phyloP scores from a whole-genome alignment of 2,797 vertebrate species.

The Lindbergichthys nudifrons region DNA sequence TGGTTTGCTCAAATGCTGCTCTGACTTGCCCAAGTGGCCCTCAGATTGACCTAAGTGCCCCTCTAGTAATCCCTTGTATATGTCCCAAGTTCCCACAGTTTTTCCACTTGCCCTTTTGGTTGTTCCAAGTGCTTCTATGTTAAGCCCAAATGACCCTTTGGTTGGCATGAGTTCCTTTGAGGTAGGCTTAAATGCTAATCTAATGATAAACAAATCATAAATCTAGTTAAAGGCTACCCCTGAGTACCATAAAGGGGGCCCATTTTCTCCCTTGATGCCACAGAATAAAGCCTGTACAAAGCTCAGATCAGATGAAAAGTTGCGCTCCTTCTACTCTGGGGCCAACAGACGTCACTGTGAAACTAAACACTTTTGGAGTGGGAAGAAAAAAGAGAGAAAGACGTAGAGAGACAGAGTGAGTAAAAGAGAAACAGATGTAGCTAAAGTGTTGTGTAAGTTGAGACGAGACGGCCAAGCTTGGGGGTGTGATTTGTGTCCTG shows the following conservation, averaged over 20 bases:
- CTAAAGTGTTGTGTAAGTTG: slow-evolving; percentile 65
- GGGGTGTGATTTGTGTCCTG: slow-evolving; percentile 71
- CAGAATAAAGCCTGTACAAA: neutral
- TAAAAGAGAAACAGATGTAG: slow-evolving; percentile 75
- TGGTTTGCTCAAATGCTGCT: neutral
- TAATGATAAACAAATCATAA: slow-evolving; percentile 17
- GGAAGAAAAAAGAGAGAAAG: slow-evolving; percentile 19
- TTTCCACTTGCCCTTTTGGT: slow-evolving; percentile 1
- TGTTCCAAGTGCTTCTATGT: slow-evolving; percentile 9
- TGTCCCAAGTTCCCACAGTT: neutral
- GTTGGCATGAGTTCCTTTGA: neutral
- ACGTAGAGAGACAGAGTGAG: slow-evolving; percentile 26
- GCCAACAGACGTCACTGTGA: slow-evolving; percentile 18
- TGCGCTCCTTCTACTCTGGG: neutral
- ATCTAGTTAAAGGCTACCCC: slow-evolving; percentile 8
- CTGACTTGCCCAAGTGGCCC: neutral
- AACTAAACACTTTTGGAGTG: slow-evolving; percentile 23
- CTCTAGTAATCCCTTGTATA: slow-evolving; percentile 1
- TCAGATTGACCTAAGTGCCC: neutral
- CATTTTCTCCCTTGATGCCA: neutral
- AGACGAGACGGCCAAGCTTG: slow-evolving; percentile 55
- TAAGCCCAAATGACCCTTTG: slow-evolving; percentile 7
- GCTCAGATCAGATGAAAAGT: slow-evolving; percentile 23
- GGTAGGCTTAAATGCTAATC: slow-evolving; percentile 16
- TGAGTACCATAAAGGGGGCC: neutral